These are phyloP conservation scores for Tenthredo distinguenda DNA, from an alignment of 2,888 invertebrate genomes.

Conservation along the genomic window DNA sequence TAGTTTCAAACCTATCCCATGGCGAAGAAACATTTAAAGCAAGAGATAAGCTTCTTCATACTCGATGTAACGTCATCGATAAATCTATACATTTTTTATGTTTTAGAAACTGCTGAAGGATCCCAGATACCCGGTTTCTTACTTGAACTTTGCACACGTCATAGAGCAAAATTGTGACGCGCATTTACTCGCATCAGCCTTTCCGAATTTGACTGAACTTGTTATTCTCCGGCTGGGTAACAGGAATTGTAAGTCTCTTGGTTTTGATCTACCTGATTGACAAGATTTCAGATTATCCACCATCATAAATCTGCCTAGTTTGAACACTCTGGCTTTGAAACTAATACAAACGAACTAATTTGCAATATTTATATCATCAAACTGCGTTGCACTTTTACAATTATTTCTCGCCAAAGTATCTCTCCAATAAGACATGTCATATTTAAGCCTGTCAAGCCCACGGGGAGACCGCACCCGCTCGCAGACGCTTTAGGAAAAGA, in stretches of 20 bases:
- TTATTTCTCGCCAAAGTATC: background rate
- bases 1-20: too few relatives aligned
- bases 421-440: background rate
- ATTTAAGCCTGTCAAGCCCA: background rate
- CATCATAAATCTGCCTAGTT: background rate
- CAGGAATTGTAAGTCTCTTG: background rate
- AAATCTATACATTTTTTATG: background rate
- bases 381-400: background rate
- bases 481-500: background rate
- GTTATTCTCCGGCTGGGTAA: background rate
- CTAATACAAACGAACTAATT: background rate
- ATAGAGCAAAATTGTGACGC: background rate
- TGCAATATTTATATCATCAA: background rate
- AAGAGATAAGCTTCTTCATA: too few relatives aligned
- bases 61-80: background rate
- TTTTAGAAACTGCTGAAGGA: background rate
- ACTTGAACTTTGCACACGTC: background rate
- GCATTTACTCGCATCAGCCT: constrained; percentile 12
- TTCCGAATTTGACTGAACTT: constrained; percentile 2
- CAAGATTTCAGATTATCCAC: background rate
- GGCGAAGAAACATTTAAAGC: too few relatives aligned
- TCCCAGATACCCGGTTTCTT: background rate
- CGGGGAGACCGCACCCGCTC: background rate
- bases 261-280: background rate
- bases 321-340: background rate